Evolutionary conservation across 2,797 vertebrate species (phyloP).

Genomic region (Falco rusticolus): DNA sequence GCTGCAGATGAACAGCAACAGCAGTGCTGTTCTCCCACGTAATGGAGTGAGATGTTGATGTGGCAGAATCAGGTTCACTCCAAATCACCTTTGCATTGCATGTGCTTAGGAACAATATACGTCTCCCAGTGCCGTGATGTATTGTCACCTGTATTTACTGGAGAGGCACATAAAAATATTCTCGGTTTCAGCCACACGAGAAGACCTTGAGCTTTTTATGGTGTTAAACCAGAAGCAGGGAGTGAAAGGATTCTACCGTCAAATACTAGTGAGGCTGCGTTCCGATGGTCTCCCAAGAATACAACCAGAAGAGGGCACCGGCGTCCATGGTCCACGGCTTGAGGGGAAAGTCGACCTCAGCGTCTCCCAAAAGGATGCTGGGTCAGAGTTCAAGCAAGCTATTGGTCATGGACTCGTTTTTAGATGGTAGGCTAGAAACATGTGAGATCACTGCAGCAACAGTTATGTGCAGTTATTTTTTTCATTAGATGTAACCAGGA

Average conservation of each 20-base stretch:
- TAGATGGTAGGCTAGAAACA: background rate
- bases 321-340: background rate
- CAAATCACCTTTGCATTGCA: background rate
- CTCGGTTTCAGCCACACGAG: background rate
- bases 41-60: background rate
- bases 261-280: background rate
- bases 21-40: background rate
- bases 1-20: background rate
- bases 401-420: background rate
- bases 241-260: rapidly evolving
- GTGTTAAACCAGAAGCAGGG: background rate
- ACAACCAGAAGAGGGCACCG: conserved; percentile 43
- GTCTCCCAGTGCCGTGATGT: background rate
- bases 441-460: background rate
- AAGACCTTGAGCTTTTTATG: background rate
- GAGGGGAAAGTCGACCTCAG: background rate
- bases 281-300: background rate
- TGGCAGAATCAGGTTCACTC: background rate
- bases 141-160: background rate
- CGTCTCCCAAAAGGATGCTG: background rate
- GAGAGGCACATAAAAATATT: background rate
- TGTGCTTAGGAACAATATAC: background rate
- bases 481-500: background rate
- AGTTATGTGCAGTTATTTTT: background rate
- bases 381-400: background rate